Evolutionary conservation across 2,888 invertebrate genomes (phyloP), one percentile per base, ranked within the genome.

Genomic region (Gerris lacustris): DNA sequence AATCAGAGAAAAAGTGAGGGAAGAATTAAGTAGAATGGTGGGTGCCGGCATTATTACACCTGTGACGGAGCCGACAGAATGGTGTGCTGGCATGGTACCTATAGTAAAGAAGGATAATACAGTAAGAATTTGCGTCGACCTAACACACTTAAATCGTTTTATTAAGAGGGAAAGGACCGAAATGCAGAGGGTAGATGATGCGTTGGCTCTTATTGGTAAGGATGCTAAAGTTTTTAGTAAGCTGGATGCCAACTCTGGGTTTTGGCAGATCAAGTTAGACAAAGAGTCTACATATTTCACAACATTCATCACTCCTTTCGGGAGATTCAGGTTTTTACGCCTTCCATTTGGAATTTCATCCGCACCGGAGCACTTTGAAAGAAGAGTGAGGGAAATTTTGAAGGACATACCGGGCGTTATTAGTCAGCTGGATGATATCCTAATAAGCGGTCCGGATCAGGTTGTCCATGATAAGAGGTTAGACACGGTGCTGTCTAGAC

Each of bases 221-320:
- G 67, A 55, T 17, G 67, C 71, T 6, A n/a, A 15, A 45, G 43
- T 70, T 31, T 70, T 70, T 47, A 7, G 45, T 17, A 70, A 67
- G 44, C 18, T 70, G 55, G 70, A 70, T 18, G 45, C 45, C 44
- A 67, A 45, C 17, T 47, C 31, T 5, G 70, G 67, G 31, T 70
- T 45, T 63, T 70, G 71, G 71, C 71, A 71, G 68, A 55, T 45
- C 43, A 63, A 63, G 45, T 63, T 71, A 45, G 68, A 67, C 18
- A 63, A 63, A 1, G 45, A 63, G 63, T 71, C 71, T n/a, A 67
- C 67, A 45, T 62, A 68, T 43, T 64, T 63, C 9, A 71, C 71
- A 18, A 68, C 71, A 6, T 71, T 71, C 44, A 63, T 71, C 44
- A 68, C 68, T 31, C 71, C 71, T n/a, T 71, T 71, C 62, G 68